Evolutionary conservation across 2,888 invertebrate genomes (phyloP).

Genomic region (Tetragnatha montana): DNA sequence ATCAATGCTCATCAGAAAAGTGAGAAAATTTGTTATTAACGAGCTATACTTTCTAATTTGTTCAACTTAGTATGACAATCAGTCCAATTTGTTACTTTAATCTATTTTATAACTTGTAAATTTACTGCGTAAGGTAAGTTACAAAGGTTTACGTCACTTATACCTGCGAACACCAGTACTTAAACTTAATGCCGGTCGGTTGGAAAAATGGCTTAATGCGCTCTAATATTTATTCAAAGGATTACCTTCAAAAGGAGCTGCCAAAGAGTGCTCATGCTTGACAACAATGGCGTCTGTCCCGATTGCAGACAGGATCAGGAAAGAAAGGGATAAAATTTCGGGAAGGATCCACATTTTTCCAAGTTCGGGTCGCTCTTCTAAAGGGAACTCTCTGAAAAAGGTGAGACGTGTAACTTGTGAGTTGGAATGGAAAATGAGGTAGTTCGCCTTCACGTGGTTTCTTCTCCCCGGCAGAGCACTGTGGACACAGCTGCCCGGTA

Average conservation of each 20-base stretch:
- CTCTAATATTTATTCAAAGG: background rate
- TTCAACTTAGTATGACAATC: no score
- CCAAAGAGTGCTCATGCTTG: constrained; percentile 42
- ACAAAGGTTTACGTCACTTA: no score
- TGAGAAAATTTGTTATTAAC: no score
- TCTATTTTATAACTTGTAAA: no score
- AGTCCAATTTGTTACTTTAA: no score
- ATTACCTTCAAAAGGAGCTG: constrained; percentile 53
- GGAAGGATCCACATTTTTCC: constrained; percentile 13
- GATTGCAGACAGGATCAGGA: constrained; percentile 4
- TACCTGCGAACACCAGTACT: no score
- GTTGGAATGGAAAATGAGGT: constrained; percentile 15
- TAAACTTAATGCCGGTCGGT: no score
- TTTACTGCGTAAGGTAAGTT: no score
- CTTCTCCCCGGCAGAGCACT: background rate
- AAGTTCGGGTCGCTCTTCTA: background rate
- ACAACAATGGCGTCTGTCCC: constrained; percentile 25
- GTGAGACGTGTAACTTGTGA: constrained; percentile 47
- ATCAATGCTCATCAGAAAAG: no score
- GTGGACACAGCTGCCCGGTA: constrained; percentile 43
- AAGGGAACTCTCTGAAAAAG: constrained; percentile 6
- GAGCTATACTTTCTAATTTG: no score
- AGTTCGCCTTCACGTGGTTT: constrained; percentile 48
- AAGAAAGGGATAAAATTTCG: background rate
- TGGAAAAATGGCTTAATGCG: no score